These are phyloP conservation scores for Oedothorax gibbosus DNA, from an alignment of 1,140 invertebrate species.

Conservation along the genomic window DNA sequence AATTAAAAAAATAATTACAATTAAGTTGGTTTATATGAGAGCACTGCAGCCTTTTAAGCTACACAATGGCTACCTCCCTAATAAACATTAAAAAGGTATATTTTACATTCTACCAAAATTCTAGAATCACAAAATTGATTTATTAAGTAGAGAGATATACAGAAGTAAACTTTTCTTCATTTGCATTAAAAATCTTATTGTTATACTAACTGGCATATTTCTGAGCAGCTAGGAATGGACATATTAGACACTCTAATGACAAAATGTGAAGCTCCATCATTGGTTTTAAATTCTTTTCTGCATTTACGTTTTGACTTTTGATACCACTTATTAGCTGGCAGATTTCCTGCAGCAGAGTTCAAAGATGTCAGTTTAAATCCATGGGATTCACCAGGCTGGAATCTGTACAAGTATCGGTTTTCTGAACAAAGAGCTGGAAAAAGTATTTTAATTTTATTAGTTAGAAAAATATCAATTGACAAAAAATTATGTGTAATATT, in stretches of 20 bases:
- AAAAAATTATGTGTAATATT: too few relatives aligned
- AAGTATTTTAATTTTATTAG: neutral
- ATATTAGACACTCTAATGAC: constrained; percentile 19
- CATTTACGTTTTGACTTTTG: constrained; percentile 35
- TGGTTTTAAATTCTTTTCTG: constrained; percentile 29
- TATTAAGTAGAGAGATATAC: too few relatives aligned
- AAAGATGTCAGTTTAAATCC: constrained; percentile 5
- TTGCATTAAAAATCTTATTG: neutral
- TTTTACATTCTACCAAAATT: too few relatives aligned
- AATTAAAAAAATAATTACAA: too few relatives aligned
- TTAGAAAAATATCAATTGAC: neutral
- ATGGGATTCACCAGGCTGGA: constrained; percentile 3
- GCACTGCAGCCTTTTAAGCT: too few relatives aligned
- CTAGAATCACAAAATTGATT: too few relatives aligned
- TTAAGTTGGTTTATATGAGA: too few relatives aligned
- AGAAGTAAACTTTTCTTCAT: neutral
- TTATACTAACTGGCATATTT: constrained; percentile 29
- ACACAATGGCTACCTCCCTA: too few relatives aligned
- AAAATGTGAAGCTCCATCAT: constrained; percentile 38
- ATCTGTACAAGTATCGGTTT: constrained; percentile 2
- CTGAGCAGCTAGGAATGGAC: constrained; percentile 30
- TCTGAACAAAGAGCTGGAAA: constrained; percentile 25
- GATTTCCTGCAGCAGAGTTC: neutral
- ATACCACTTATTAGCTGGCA: constrained; percentile 27
- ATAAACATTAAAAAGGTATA: too few relatives aligned